phyloP scores from a whole-genome alignment of 2,888 invertebrate genomes.

The Nyleta sp. region DNA sequence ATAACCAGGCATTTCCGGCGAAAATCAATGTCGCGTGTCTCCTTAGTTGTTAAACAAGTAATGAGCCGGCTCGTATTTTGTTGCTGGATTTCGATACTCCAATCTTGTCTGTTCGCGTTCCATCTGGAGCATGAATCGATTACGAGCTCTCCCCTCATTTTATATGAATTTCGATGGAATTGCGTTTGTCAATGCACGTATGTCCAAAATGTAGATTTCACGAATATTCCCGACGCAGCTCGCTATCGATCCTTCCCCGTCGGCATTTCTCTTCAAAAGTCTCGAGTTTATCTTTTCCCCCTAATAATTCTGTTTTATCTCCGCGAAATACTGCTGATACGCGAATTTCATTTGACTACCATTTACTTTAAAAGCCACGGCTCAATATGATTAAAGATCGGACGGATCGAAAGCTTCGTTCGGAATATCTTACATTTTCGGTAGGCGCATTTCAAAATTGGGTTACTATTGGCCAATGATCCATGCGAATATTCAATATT shows the following conservation, averaged over 20 bases:
- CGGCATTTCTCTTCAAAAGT: slow-evolving; percentile 44
- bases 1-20: slow-evolving; percentile 8
- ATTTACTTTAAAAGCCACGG: slow-evolving; percentile 51
- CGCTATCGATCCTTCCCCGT: slow-evolving; percentile 43
- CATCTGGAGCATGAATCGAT: slow-evolving; percentile 40
- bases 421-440: slow-evolving; percentile 11
- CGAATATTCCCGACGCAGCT: slow-evolving; percentile 26
- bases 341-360: slow-evolving; percentile 48
- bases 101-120: slow-evolving; percentile 38
- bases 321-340: slow-evolving; percentile 49
- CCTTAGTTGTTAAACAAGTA: slow-evolving; percentile 18
- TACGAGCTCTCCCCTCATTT: slow-evolving; percentile 35
- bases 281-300: slow-evolving; percentile 53
- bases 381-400: slow-evolving; percentile 49
- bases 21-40: slow-evolving; percentile 22
- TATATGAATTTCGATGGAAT: slow-evolving; percentile 50
- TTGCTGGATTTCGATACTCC: slow-evolving; percentile 26
- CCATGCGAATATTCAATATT: slow-evolving; percentile 4
- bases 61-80: slow-evolving; percentile 22
- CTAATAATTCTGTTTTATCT: slow-evolving; percentile 59
- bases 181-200: slow-evolving; percentile 48
- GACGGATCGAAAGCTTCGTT: slow-evolving; percentile 26
- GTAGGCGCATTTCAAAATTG: slow-evolving; percentile 22
- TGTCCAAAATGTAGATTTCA: slow-evolving; percentile 44
- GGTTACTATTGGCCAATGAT: slow-evolving; percentile 15